A percentile compares a stretch with the other conserved stretches of the same genome.
Evolutionary conservation across 2,113 vertebrate genomes (phyloP).

Genomic region (Triplophysa siluroides): DNA sequence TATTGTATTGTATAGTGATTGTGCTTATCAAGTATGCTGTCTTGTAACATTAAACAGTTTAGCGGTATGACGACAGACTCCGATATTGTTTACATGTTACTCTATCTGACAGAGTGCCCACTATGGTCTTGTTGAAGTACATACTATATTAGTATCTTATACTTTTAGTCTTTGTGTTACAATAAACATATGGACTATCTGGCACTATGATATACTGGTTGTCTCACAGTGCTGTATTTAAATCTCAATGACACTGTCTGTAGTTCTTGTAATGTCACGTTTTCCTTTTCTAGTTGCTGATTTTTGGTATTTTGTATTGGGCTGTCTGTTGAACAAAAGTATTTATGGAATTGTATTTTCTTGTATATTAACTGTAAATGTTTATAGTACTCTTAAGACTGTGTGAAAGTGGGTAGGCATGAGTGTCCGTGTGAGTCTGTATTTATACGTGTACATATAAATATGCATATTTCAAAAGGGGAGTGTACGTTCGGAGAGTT

Average conservation of each 20-base stretch:
- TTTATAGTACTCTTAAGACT: conserved; percentile 18
- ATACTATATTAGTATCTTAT: conserved; percentile 42
- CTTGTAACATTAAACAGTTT: conserved; percentile 32
- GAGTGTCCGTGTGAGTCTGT: conserved; percentile 43
- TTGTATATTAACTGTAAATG: conserved; percentile 60
- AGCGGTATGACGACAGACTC: conserved; percentile 1
- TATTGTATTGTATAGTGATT: conserved; percentile 42
- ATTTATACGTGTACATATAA: conserved; percentile 5
- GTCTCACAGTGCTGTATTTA: background rate
- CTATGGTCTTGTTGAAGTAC: conserved; percentile 24
- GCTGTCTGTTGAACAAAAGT: conserved; percentile 46
- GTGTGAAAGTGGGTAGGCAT: conserved; percentile 10
- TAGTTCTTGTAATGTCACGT: conserved; percentile 31
- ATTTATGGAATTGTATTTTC: conserved; percentile 62
- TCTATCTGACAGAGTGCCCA: background rate
- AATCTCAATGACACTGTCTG: conserved; percentile 19
- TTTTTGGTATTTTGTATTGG: conserved; percentile 68
- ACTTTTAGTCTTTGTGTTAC: background rate
- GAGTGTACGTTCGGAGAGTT: conserved; percentile 6
- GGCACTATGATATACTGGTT: background rate
- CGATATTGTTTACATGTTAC: conserved; percentile 45
- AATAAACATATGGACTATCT: background rate
- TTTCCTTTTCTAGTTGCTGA: conserved; percentile 57
- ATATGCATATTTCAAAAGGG: conserved; percentile 1
- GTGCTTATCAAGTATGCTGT: conserved; percentile 33